Evolutionary conservation across 2,888 invertebrate species (phyloP).

Genomic region (Callyntrura sp.): DNA sequence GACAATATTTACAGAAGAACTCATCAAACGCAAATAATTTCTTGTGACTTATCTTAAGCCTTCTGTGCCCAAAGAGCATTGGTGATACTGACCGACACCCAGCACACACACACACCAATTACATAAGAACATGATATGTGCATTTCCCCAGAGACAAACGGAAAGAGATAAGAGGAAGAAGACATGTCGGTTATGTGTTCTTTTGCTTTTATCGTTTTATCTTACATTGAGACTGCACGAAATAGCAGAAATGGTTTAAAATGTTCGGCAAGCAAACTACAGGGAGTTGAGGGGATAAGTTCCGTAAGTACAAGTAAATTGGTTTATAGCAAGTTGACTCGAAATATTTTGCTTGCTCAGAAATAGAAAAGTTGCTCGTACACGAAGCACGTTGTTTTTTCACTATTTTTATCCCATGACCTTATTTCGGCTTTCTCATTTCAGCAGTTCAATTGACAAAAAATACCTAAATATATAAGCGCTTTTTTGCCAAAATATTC

Average conservation of each 20-base stretch:
- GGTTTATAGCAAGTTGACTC: too few relatives aligned
- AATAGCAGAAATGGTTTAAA: too few relatives aligned
- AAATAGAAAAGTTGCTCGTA: too few relatives aligned
- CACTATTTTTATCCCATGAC: too few relatives aligned
- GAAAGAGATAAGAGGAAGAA: conserved; percentile 6
- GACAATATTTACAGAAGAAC: conserved; percentile 14
- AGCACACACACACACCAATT: background rate
- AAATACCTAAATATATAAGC: too few relatives aligned
- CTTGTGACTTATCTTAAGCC: conserved; percentile 40
- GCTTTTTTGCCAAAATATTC: too few relatives aligned
- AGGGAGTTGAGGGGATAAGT: background rate
- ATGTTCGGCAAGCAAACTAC: too few relatives aligned
- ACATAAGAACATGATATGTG: conserved; percentile 1
- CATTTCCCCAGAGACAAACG: conserved; percentile 7
- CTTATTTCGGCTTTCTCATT: too few relatives aligned
- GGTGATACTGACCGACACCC: conserved; percentile 32
- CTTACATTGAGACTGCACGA: background rate
- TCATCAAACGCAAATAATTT: conserved; percentile 1
- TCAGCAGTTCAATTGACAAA: too few relatives aligned
- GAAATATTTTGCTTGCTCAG: too few relatives aligned
- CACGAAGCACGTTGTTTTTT: too few relatives aligned
- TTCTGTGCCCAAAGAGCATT: background rate
- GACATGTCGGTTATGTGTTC: background rate
- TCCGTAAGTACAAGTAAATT: background rate
- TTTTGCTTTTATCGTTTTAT: background rate